Base-by-base conservation (phyloP, 2,888 invertebrate genomes). In the Lepidonotus clava region DNA sequence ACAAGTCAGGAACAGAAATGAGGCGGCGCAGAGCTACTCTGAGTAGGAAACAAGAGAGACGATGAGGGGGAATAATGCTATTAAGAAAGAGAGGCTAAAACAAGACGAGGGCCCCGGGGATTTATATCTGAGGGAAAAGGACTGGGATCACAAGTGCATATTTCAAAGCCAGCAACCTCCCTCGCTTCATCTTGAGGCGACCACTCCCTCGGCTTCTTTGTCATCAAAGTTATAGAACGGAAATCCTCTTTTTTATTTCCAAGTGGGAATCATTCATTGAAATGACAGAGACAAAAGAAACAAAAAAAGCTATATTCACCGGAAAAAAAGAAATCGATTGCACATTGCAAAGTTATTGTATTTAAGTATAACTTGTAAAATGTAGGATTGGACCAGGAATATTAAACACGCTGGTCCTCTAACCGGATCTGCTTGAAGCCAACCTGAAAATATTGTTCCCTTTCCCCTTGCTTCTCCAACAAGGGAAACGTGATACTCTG, bases 201-300 rank as follows among this genome's bases (percentile, higher is more conserved):
- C 56, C 11, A 1, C 71, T 38, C 71, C 36, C 34, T 21, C n/a
- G 71, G 34, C 71, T 4, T 32, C 71, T 71, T 14, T 11, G 36
- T 18, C 38, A 38, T 71, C 71, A 71, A 71, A 71, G 71, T 36
- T 71, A 67, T 34, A 71, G 24, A 38, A 38, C 34, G 34, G 71
- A 71, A 34, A 71, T 34, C 38, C n/a, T 6, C 14, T 38, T 71
- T 71, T 71, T 71, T n/a, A n/a, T n/a, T n/a, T n/a, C n/a, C n/a
- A n/a, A n/a, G n/a, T n/a, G n/a, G n/a, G n/a, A n/a, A n/a, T n/a
- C n/a, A n/a, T n/a, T n/a, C n/a, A n/a, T n/a, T n/a, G n/a, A n/a
- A n/a, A n/a, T n/a, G n/a, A n/a, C n/a, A n/a, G n/a, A n/a, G n/a
- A n/a, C n/a, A n/a, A n/a, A n/a, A n/a, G n/a, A n/a, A n/a, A n/a